Percentiles rank a stretch among this genome's conserved stretches.
These are phyloP conservation scores for Calyptomena viridis DNA, from an alignment of 2,113 vertebrate species.

Conservation along the genomic window DNA sequence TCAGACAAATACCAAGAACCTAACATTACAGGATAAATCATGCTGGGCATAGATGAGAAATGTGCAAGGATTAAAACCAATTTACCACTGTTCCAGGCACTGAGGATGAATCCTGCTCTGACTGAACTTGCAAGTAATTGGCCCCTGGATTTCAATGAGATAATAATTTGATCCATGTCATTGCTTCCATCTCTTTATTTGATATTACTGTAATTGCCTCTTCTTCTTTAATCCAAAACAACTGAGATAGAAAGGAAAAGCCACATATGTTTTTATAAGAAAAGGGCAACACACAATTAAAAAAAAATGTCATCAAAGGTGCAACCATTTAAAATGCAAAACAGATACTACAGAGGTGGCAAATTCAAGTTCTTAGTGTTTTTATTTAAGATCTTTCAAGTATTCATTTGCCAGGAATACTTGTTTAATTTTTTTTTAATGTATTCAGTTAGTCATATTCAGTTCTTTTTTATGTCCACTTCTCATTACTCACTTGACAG, in stretches of 20 bases:
- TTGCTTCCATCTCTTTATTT: constrained; percentile 52
- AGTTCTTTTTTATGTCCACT: constrained; percentile 47
- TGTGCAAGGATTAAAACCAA: background rate
- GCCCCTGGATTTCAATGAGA: constrained; percentile 38
- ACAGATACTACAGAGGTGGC: constrained; percentile 14
- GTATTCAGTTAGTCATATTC: constrained; percentile 27
- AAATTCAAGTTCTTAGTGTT: background rate
- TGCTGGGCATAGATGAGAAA: constrained; percentile 34
- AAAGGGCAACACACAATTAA: background rate
- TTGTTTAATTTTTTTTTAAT: constrained; percentile 44
- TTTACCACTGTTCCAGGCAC: constrained; percentile 35
- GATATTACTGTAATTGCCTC: constrained; percentile 48
- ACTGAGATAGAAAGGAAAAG: constrained; percentile 52
- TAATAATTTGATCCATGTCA: constrained; percentile 56
- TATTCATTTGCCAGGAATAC: constrained; percentile 8
- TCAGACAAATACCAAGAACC: background rate
- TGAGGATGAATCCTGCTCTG: background rate
- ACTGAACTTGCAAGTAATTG: constrained; percentile 18
- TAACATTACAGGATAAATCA: background rate
- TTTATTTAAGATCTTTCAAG: constrained; percentile 24
- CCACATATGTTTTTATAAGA: constrained; percentile 19
- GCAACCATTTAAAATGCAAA: constrained; percentile 40
- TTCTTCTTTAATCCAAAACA: constrained; percentile 56
- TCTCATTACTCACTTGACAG: constrained; percentile 45
- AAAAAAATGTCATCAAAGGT: constrained; percentile 54